Evolutionary conservation across 37 sponge, comb jelly and placozoan species (phyloP), one percentile per base, ranked within the genome.

Genomic region (Lycopodina hypogea): DNA sequence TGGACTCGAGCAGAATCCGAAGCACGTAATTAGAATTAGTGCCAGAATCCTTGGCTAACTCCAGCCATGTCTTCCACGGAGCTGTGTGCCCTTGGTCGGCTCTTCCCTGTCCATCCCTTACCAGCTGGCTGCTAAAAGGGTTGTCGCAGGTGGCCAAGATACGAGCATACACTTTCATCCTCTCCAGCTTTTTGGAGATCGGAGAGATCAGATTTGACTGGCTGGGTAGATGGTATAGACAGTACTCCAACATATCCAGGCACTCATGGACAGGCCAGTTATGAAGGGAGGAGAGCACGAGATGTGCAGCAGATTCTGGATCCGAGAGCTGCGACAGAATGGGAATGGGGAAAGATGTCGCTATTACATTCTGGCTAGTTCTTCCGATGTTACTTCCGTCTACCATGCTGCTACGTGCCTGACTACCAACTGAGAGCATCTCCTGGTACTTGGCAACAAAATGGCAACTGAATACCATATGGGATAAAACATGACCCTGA

Each of bases 251-350:
- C 29, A 92, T 39, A 29, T 88, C 72, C 18, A 81, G 56, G 48
- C 85, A 80, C 1, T 21, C 56, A 11, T 75, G 26, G 0, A 81
- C 85, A 24, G 93, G 71, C 93, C 93, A 88, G 63, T 62, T 40
- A 9, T 72, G 60, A 0, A 92, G 72, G 0, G 85, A 83, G 62
- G 85, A 53, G 7, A 92, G 63, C 7, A 72, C 50, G 38, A 92
- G 68, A 11, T 78, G 59, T 19, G 82, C 75, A n/a, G 89, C 80
- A 50, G 78, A 35, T 23, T 81, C 81, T 0, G 61, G 56, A 55
- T 84, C 78, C 8, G 81, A 63, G 40, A 88, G 68, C 74, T 74
- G 76, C 17, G 58, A 79, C 3, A 92, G 68, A 9, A 87, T 69
- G 1, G 80, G 22, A 40, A 88, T 62, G 1, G 83, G 72, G 34